These are phyloP conservation scores for Poecilia latipinna DNA, from an alignment of 2,113 vertebrate genomes.

Conservation along the genomic window DNA sequence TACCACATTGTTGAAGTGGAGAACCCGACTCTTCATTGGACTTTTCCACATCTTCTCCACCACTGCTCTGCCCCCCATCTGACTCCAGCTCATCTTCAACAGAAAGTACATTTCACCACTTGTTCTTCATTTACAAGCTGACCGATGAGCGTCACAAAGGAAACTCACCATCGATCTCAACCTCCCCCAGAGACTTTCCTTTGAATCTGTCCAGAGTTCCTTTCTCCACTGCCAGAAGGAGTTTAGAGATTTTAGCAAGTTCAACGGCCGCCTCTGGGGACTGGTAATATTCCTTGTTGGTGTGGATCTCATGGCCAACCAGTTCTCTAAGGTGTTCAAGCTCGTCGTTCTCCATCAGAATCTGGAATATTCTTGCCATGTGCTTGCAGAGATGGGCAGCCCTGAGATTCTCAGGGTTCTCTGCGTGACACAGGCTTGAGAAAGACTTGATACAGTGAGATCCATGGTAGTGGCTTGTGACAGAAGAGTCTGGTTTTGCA, in stretches of 20 bases:
- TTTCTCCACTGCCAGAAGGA: conserved; percentile 65
- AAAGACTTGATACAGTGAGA: conserved; percentile 28
- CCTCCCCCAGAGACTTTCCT: conserved; percentile 62
- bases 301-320: conserved; percentile 49
- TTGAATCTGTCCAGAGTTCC: conserved; percentile 49
- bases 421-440: conserved; percentile 39
- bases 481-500: conserved; percentile 38
- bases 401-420: conserved; percentile 54
- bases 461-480: conserved; percentile 17
- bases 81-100: conserved; percentile 47
- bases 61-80: conserved; percentile 25
- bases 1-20: conserved; percentile 16
- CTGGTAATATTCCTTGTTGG: conserved; percentile 51
- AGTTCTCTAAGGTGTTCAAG: conserved; percentile 53
- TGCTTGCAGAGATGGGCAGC: conserved; percentile 35
- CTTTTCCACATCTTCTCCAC: conserved; percentile 7
- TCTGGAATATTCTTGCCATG: conserved; percentile 60
- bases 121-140: background rate
- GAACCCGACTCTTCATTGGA: background rate
- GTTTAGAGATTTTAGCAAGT: conserved; percentile 66
- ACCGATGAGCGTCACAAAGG: background rate
- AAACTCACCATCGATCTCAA: conserved; percentile 63
- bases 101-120: background rate
- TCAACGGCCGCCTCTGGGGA: conserved; percentile 49
- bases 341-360: conserved; percentile 68